Base-by-base conservation (phyloP, 2,888 invertebrate genomes). In the Capitulum mitella region DNA sequence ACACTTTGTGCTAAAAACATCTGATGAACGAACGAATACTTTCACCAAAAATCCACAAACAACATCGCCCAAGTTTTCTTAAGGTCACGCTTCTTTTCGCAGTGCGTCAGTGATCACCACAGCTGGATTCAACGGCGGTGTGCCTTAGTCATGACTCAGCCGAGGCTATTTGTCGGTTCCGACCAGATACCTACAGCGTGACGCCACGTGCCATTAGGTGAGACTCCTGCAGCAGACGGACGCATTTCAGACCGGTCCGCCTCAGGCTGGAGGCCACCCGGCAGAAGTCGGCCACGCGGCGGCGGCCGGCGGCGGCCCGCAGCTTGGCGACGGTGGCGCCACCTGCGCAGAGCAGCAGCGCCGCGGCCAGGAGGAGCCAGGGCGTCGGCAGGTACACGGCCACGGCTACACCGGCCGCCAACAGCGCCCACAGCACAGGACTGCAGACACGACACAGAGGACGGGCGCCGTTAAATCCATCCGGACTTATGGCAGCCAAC, bases 201-300 rank as follows among this genome's bases (percentile, higher is more conserved):
- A 70, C 70, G 19, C 70, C 70, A 37, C 70, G 70, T 1, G 70
- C 70, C 70, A 70, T 70, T 22, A 70, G 70, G 70, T 37, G 70
- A 5, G 70, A 70, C 37, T 70, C 37, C 37, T 70, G 70, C 70
- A 70, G 37, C 70, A 70, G 37, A 5, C 70, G 70, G 37, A 16
- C 32, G 37, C 70, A 70, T 16, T 32, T 32, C 3, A 70, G 70
- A 5, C 37, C 70, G 37, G 70, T 32, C 22, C 70, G 37, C 12
- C 16, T 34, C 70, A 70, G 70, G 5, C 3, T 22, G 6, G 19
- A 14, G 6, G 70, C 70, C 34, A 22, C 22, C 0, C 70, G 29
- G 70, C 70, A 70, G 70, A 70, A 70, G 19, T 22, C 37, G 37
- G 3, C 22, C 70, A 70, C 37, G 6, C 70, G 22, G 70, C 70